These are phyloP conservation scores for Enteromius paludinosus DNA, from an alignment of 2,797 vertebrate species.

Conservation along the genomic window DNA sequence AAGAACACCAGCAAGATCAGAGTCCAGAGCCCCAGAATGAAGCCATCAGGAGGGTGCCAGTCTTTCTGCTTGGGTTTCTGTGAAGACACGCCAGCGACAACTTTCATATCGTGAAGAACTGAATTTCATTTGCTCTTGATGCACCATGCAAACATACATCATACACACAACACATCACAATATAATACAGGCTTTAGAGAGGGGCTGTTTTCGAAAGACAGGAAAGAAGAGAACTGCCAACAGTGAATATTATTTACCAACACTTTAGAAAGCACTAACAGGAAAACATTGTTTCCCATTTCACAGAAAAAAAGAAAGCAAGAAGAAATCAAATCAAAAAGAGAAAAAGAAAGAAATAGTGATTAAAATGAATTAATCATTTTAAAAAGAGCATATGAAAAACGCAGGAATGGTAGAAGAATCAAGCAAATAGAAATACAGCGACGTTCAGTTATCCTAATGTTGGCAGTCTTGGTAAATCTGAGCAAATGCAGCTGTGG, in stretches of 20 bases:
- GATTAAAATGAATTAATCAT: too few relatives aligned
- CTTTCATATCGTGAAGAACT: background rate
- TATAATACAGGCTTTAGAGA: background rate
- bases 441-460: too few relatives aligned
- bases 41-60: constrained; percentile 98
- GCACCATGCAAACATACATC: background rate
- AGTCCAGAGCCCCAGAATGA: constrained; percentile 97
- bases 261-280: background rate
- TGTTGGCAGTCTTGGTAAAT: too few relatives aligned
- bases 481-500: too few relatives aligned
- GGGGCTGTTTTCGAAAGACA: background rate
- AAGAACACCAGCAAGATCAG: constrained; percentile 97
- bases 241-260: background rate
- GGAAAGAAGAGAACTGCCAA: background rate
- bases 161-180: background rate
- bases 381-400: too few relatives aligned
- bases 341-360: background rate
- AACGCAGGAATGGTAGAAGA: too few relatives aligned
- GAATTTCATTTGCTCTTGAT: background rate
- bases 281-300: background rate
- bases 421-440: too few relatives aligned
- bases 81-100: constrained; percentile 1
- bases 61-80: constrained; percentile 96
- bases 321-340: background rate
- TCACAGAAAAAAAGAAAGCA: background rate